Evolutionary conservation across 1,140 invertebrate genomes (phyloP), one percentile per base, ranked within the genome.

Genomic region (Pygmarrhopalites habei): DNA sequence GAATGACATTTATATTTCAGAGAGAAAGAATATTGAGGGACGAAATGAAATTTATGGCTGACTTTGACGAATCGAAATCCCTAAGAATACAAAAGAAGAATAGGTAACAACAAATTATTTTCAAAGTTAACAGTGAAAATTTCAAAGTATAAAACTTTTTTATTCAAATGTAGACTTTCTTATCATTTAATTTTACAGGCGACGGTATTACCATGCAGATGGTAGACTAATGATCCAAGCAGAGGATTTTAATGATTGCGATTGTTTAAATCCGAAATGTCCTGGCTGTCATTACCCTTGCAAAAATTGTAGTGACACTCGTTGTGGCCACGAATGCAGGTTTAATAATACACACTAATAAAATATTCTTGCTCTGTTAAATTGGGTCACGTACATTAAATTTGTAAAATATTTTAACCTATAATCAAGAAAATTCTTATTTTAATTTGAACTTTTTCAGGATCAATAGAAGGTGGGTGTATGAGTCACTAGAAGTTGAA

Each of bases 261-360:
- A 70, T 39, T 70, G 68, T 39, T 29, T 70, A 21, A 28, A 57
- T 10, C 28, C 29, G 3, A 25, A 47, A 10, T 70, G 68, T 56
- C 58, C 62, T 15, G 68, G 68, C 7, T 70, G 68, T 62, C 62
- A 67, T 58, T 59, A 47, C 23, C 68, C 68, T 0, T 70, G 68
- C 49, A 64, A 51, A 23, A 25, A 2, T 15, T 70, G 68, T 55
- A 43, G 43, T 1, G 65, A 66, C 44, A 32, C 3, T 21, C 28
- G 61, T 1, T 70, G 68, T 44, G 68, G 64, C 15, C 43, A 53
- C 26, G 64, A 66, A 26, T 70, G 68, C 57, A 19, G 68, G 68
- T 70, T 60, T 26, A 17, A 62, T 55, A 52, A 44, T 14, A n/a
- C 2, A 25, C 5, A 12, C 25, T 26, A 44, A 57, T 57, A 19